A percentile compares a stretch with the other conserved stretches of the same genome.
phyloP scores from a whole-genome alignment of 2,888 invertebrate species.

The Operophtera brumata region DNA sequence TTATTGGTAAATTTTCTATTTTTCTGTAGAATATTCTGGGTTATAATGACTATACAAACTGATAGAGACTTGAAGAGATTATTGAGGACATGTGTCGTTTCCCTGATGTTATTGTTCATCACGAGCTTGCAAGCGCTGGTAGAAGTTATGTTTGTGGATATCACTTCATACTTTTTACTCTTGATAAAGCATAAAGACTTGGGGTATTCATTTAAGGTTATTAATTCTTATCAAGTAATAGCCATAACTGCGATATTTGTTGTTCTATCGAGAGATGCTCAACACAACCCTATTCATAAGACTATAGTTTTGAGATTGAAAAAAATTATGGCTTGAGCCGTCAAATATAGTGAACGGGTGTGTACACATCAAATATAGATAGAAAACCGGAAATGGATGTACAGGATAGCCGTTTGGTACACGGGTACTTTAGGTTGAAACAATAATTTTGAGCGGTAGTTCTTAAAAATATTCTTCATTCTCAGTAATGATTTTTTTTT shows the following conservation, averaged over 20 bases:
- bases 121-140: conserved; percentile 56
- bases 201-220: conserved; percentile 27
- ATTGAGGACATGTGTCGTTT: conserved; percentile 39
- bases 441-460: too few relatives aligned
- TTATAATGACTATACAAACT: conserved; percentile 34
- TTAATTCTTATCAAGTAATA: conserved; percentile 37
- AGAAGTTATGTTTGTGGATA: conserved; percentile 53
- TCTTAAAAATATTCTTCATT: too few relatives aligned
- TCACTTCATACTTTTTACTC: conserved; percentile 32
- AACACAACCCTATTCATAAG: conserved; percentile 11
- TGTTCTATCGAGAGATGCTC: conserved; percentile 17
- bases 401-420: too few relatives aligned
- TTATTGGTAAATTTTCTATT: conserved; percentile 45
- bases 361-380: too few relatives aligned
- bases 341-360: too few relatives aligned
- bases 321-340: conserved; percentile 6
- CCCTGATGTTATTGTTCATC: conserved; percentile 52
- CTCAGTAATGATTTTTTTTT: too few relatives aligned
- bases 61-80: conserved; percentile 25
- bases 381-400: too few relatives aligned
- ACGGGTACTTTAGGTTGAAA: too few relatives aligned
- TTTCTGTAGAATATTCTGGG: conserved; percentile 53
- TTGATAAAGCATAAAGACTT: conserved; percentile 4
- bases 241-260: conserved; percentile 25
- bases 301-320: conserved; percentile 15